Conservation (phyloP, 2,797 vertebrate species). For the Fistularia tabacaria region DNA sequence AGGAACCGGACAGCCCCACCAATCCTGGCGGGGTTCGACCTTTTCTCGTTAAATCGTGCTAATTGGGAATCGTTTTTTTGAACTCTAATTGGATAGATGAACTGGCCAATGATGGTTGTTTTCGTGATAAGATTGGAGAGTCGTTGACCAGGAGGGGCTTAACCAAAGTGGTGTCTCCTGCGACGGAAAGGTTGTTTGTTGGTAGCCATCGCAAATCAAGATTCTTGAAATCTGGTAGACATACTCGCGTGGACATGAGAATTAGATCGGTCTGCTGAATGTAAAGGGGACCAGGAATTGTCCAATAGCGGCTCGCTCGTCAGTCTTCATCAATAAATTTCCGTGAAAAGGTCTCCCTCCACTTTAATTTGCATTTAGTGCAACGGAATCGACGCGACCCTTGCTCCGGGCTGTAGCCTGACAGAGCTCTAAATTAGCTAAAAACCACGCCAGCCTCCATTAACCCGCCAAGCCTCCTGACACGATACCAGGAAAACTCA, state of each 20-base stretch:
- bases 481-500: not conserved
- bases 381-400: slow-evolving; percentile 40
- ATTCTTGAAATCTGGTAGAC: too few species aligned
- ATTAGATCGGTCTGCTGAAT: too few species aligned
- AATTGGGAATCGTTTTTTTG: too few species aligned
- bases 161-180: too few species aligned
- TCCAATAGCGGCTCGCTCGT: too few species aligned
- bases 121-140: slow-evolving; percentile 10
- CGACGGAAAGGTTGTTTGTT: too few species aligned
- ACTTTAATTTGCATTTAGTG: slow-evolving; percentile 10
- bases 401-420: slow-evolving; percentile 44
- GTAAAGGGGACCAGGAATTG: too few species aligned
- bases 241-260: too few species aligned
- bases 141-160: slow-evolving; percentile 28
- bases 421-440: slow-evolving; percentile 45
- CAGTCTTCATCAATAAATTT: slow-evolving; percentile 24
- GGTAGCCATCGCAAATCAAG: too few species aligned
- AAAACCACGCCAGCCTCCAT: slow-evolving; percentile 19
- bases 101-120: slow-evolving; percentile 21
- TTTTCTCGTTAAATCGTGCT: slow-evolving; percentile 3
- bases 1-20: not conserved
- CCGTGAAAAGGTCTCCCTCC: slow-evolving; percentile 48
- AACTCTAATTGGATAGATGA: slow-evolving; percentile 34
- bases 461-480: slow-evolving; percentile 13
- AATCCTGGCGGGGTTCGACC: slow-evolving; percentile 1